Base-by-base conservation (phyloP, 2,113 vertebrate species). In the Hirundichthys speculiger region DNA sequence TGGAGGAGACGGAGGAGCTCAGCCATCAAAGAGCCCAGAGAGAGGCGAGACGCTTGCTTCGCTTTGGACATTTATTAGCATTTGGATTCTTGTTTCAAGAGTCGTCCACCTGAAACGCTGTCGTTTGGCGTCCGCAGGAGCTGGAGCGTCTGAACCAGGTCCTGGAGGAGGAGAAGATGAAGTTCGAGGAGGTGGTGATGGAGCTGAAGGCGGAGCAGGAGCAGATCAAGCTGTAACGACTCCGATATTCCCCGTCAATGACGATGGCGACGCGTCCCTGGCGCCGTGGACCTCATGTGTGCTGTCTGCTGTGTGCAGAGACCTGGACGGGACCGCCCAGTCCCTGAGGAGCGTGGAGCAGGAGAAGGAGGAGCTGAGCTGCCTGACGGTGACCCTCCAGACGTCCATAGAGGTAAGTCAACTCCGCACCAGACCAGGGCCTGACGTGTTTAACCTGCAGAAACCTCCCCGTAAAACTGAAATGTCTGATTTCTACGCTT, bases 1-100 rank as follows among this genome's bases (percentile, higher is more conserved):
- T 99, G 97, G 96, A 98, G 52, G 98, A 99, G 89, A 97, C 96
- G 0, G 98, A 98, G 73, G 98, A 99, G 74, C 91, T 98, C 1
- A 96, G 94, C 60, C 92, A 96, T 19, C 95, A 99, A 62, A 92
- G 95, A 79, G 98, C 98, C 20, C 94, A 98, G 85, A 95, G 93
- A 84, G 96, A 97, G 94, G 97, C 97, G 75, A 79, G 77, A 34
- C 19, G 13, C 13, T 18, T 3, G 2, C 43, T 62, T 25, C 25
- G 34, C n/a, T 19, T 46, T 38, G 21, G 10, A 16, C 7, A 25
- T 19, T n/a, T 1, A 4, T 2, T 2, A 4, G 40, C 27, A 18
- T 9, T 27, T 43, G 5, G 3, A 2, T 5, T 6, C 25, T 43
- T 25, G 16, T 11, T 27, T 25, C 11, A 27, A 25, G 18, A 21